Conservation (phyloP, 2,797 vertebrate genomes). For the Furcifer pardalis region DNA sequence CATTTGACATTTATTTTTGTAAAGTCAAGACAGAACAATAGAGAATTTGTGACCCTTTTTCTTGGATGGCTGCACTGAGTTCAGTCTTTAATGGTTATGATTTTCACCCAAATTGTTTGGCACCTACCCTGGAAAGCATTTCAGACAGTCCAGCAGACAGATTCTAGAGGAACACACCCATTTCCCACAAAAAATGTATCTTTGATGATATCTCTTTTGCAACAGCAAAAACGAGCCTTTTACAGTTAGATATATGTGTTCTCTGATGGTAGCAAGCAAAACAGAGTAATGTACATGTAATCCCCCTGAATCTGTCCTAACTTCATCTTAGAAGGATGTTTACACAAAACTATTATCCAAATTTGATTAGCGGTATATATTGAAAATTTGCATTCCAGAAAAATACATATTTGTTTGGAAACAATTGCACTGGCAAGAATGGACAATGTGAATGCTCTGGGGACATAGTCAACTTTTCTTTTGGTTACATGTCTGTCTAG, state of each 20-base stretch:
- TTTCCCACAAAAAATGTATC: slow-evolving; percentile 40
- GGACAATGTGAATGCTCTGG: background rate
- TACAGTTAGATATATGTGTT: background rate
- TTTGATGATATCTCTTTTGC: slow-evolving; percentile 40
- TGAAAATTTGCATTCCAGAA: background rate
- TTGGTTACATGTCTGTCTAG: background rate
- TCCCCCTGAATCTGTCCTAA: background rate
- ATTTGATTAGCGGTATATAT: background rate
- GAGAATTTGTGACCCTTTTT: slow-evolving; percentile 55
- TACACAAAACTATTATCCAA: background rate
- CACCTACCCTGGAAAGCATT: slow-evolving; percentile 47
- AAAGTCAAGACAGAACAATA: slow-evolving; percentile 59
- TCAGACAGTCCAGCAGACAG: slow-evolving; percentile 53
- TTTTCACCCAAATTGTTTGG: slow-evolving; percentile 62
- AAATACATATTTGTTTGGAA: background rate
- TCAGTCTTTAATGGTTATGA: slow-evolving; percentile 58
- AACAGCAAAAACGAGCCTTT: background rate
- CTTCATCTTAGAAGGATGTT: background rate
- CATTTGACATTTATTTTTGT: slow-evolving; percentile 50
- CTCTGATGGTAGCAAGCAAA: background rate
- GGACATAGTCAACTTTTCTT: background rate
- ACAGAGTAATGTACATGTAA: background rate
- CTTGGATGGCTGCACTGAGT: slow-evolving; percentile 54
- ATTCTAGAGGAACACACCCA: slow-evolving; percentile 48
- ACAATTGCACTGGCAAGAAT: background rate